Evolutionary conservation across 1,140 invertebrate species (phyloP), one percentile per base, ranked within the genome.

Genomic region (Telenomus remus): DNA sequence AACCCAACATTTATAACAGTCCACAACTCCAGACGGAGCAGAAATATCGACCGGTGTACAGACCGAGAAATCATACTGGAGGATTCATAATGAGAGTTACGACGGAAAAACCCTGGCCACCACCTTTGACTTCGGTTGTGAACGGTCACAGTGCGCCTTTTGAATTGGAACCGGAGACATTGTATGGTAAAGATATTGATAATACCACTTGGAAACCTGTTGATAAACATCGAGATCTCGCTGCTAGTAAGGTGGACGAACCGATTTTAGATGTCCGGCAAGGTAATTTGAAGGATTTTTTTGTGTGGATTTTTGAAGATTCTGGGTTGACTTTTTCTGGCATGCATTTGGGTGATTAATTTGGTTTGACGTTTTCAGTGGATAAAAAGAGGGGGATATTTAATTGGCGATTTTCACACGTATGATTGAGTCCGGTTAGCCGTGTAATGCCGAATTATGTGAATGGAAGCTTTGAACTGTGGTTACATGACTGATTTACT

Each of bases 1-100:
- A 55, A 49, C 54, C 54, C 11, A 72, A 65, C 51, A 71, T 70
- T 46, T 61, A 70, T 47, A 48, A 60, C 5, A 48, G 4, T 33
- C 49, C 47, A 0, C 54, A 65, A 54, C 0, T 12, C 43, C 47
- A 53, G 3, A 33, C 39, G 9, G 49, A 43, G n/a, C 11, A 14
- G 16, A 50, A 39, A 12, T 47, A 59, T 68, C 37, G 42, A 39
- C 33, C 64, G 2, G 19, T 9, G 49, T 43, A 46, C 46, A 57
- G 39, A 27, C 50, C 5, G 16, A 51, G 10, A 4, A 43, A 51
- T n/a, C 37, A 35, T 13, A 48, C 43, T 7, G 35, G 19, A 1
- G 19, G 19, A 46, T 11, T 13, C 19, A 48, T 14, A 50, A 34
- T 7, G 49, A 50, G 47, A 46, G 47, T 46, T 46, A 16, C 19